Percentiles rank a stretch among this genome's conserved stretches.
Conservation (phyloP, 2,113 vertebrate genomes). For the Cygnus atratus region DNA sequence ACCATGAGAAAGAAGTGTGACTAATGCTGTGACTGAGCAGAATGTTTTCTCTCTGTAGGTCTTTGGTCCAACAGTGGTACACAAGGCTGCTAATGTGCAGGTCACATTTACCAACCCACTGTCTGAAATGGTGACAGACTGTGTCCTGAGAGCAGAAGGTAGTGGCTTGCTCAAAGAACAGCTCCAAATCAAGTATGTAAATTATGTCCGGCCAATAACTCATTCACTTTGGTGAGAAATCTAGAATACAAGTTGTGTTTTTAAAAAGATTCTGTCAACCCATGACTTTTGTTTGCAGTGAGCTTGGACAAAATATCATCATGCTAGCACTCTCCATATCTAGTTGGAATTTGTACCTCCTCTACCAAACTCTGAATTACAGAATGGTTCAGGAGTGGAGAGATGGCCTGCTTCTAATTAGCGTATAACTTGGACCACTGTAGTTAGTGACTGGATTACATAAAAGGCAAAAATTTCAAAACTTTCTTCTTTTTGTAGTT, state of each 20-base stretch:
- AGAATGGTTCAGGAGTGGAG: neutral
- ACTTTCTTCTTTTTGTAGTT: neutral
- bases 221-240: neutral
- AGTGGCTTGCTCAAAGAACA: slow-evolving; percentile 48
- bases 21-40: neutral
- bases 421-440: neutral
- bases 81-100: slow-evolving; percentile 8
- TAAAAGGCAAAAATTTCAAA: neutral
- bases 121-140: slow-evolving; percentile 1
- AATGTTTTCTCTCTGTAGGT: slow-evolving; percentile 9
- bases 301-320: neutral
- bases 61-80: slow-evolving; percentile 8
- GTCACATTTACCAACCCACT: slow-evolving; percentile 55
- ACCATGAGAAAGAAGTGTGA: neutral
- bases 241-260: neutral
- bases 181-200: slow-evolving; percentile 20
- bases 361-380: neutral
- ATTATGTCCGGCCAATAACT: neutral
- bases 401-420: neutral
- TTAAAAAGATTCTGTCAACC: neutral
- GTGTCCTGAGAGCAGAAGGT: slow-evolving; percentile 70
- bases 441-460: neutral
- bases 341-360: neutral
- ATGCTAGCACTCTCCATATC: neutral
- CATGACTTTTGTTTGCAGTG: neutral